Conservation (phyloP, 2,113 vertebrate species). For the Murina feae region DNA sequence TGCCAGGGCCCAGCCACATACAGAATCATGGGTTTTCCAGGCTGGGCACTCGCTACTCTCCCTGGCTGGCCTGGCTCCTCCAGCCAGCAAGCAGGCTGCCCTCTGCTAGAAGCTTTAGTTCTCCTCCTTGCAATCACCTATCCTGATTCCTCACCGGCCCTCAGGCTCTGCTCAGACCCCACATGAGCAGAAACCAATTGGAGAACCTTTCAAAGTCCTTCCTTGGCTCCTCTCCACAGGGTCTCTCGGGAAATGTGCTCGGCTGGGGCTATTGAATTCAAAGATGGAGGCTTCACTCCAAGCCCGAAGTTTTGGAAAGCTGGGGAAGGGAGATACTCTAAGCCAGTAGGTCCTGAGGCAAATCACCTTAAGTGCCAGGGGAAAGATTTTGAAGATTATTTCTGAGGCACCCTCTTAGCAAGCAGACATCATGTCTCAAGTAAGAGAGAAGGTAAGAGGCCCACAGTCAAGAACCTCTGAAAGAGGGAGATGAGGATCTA, state of each 20-base stretch:
- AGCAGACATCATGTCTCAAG: not conserved
- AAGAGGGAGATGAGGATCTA: not conserved
- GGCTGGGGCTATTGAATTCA: not conserved
- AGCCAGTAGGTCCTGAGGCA: not conserved
- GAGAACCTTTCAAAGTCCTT: not conserved
- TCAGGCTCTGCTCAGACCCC: not conserved
- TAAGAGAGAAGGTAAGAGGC: not conserved
- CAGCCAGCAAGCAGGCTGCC: not conserved
- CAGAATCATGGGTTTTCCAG: not conserved
- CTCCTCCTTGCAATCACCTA: not conserved
- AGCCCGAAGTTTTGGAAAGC: not conserved
- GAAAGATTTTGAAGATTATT: constrained; percentile 35
- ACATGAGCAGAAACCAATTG: not conserved
- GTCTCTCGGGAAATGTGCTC: constrained; percentile 13
- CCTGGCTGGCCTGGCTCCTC: not conserved
- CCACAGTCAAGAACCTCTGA: not conserved
- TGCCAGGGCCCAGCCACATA: not conserved
- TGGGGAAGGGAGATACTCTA: not conserved
- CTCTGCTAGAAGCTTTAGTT: not conserved
- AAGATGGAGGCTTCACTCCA: not conserved
- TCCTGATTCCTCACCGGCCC: not conserved
- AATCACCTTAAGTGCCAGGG: not conserved
- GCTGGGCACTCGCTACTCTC: not conserved
- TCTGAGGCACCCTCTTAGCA: not conserved
- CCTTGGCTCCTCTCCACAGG: not conserved